A percentile compares a stretch with the other conserved stretches of the same genome.
These are phyloP conservation scores for Podarcis siculus DNA, from an alignment of 2,797 vertebrate genomes.

Conservation along the genomic window DNA sequence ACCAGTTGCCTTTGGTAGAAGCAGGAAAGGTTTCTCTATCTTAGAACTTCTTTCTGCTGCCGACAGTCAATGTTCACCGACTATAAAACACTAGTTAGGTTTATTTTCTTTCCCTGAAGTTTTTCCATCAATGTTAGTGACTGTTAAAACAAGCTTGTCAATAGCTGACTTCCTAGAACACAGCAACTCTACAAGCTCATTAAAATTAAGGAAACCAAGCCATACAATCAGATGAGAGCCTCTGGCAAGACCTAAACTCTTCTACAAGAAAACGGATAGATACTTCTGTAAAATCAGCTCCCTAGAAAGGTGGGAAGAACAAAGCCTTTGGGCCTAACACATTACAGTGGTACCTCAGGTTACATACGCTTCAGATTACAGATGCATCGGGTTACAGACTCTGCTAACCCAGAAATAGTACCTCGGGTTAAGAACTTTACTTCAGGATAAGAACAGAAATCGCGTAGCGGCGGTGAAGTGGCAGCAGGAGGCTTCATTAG, in stretches of 20 bases:
- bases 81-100: neutral
- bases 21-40: neutral
- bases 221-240: neutral
- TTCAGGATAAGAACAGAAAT: too few relatives aligned
- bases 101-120: neutral
- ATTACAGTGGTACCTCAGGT: too few relatives aligned
- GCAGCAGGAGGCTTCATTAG: too few relatives aligned
- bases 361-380: too few relatives aligned
- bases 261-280: too few relatives aligned
- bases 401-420: too few relatives aligned
- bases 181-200: neutral
- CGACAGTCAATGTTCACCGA: too few relatives aligned
- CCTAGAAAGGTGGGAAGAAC: too few relatives aligned
- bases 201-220: neutral
- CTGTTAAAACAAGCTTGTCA: neutral
- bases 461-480: rapidly evolving
- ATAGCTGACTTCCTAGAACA: neutral
- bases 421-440: too few relatives aligned
- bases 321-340: too few relatives aligned
- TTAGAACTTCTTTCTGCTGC: neutral
- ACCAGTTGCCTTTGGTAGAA: neutral
- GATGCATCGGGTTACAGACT: too few relatives aligned
- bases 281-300: too few relatives aligned
- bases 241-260: neutral
- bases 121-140: neutral